Base-by-base conservation (phyloP, 2,797 vertebrate species). In the Chelon auratus region DNA sequence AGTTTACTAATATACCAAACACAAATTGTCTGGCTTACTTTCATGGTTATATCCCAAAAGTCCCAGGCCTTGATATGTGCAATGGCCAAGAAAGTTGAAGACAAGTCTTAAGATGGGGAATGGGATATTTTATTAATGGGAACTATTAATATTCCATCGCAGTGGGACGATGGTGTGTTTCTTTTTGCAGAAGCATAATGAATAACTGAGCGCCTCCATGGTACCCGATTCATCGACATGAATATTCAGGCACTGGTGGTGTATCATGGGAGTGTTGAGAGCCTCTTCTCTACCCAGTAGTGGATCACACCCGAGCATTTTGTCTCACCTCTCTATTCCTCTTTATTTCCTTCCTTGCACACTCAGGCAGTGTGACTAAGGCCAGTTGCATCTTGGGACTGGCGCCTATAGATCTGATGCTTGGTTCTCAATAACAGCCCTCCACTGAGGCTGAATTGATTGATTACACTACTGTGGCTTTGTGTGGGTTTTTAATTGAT, bases 121-220 rank as follows among this genome's bases (percentile, higher is more conserved):
- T 75, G 64, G 87, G 82, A 94, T 94, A 86, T 93, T 94, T 94
- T 94, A 95, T 95, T 95, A 94, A 95, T 94, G 92, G 77, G 42
- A 67, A 75, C 88, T 87, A 91, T 94, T 94, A 95, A 95, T 94
- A 95, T 94, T 95, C 92, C 90, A 93, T 92, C 82, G 83, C 92
- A 87, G 79, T 89, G 92, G 93, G 93, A 93, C 74, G 70, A 82
- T 89, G 91, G 88, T 83, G 82, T 91, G 91, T 93, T 93, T 94
- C 91, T 89, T 93, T 91, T 92, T 93, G 87, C 90, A 92, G 90
- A 89, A 85, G 92, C 91, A 91, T 92, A 92, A 94, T 93, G 93
- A 95, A 94, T 94, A 94, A 94, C 92, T 93, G 91, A 94, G 90
- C 75, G 82, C 87, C 91, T 93, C 91, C 52, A 84, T 77, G 84